A percentile compares a stretch with the other conserved stretches of the same genome.
phyloP scores from a whole-genome alignment of 2,888 invertebrate genomes.

The Protophormia terraenovae region DNA sequence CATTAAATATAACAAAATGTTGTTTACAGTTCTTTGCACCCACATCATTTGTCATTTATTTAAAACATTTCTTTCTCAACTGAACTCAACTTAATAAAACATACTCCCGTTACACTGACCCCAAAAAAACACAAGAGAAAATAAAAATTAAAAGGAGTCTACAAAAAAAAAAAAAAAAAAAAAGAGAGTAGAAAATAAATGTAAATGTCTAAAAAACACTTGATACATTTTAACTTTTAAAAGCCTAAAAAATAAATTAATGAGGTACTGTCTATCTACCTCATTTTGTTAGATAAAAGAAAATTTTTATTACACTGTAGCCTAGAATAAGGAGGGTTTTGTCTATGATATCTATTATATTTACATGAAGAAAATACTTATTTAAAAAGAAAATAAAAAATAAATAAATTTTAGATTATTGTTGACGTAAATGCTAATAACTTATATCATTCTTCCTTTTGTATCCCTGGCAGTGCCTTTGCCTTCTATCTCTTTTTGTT shows the following conservation, averaged over 20 bases:
- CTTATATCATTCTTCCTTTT: too few species aligned
- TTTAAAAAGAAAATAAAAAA: too few species aligned
- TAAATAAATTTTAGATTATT: too few species aligned
- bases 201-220: conserved; percentile 3
- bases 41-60: conserved; percentile 46
- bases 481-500: too few species aligned
- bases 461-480: too few species aligned
- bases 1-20: conserved; percentile 38
- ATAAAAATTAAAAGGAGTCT: background rate
- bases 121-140: conserved; percentile 48
- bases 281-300: too few species aligned
- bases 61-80: background rate
- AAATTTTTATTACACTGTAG: too few species aligned
- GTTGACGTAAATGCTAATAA: too few species aligned
- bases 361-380: too few species aligned
- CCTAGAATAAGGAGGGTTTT: too few species aligned
- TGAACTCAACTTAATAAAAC: conserved; percentile 21
- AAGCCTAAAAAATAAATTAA: background rate
- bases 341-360: too few species aligned
- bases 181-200: background rate
- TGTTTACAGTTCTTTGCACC: conserved; percentile 60
- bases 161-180: too few species aligned
- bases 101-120: conserved; percentile 64
- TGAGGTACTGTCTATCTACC: background rate
- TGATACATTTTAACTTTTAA: conserved; percentile 8